Base-by-base conservation (phyloP, 2,888 invertebrate species). In the Drosophila birchii region DNA sequence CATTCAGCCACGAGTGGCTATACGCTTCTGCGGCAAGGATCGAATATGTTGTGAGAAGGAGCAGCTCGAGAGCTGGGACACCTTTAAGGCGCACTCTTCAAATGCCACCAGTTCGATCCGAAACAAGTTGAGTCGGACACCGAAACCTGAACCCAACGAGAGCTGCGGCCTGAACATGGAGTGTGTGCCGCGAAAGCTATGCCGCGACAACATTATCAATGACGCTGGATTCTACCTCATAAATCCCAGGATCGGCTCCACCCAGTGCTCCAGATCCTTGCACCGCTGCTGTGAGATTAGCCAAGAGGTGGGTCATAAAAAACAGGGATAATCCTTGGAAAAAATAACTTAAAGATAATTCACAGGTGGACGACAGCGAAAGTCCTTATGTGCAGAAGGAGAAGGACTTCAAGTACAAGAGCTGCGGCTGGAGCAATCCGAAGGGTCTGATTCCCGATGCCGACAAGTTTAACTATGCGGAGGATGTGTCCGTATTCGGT, bases 361-460 rank as follows among this genome's bases (percentile, higher is more conserved):
- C 18, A 5, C 54, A 82, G 83, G 61, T 78, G 23, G 12, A 47
- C 0, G 68, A 64, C 45, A 56, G 43, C 8, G 29, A 81, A 8
- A 86, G 81, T 14, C 49, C 81, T 1, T 79, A 83, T 29, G 4
- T 53, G 6, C 4, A 11, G 3, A 79, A 67, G 51, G n/a, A 72
- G 44, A 38, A 4, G 0, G 51, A 44, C n/a, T 86, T 86, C 26
- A 74, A 62, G 60, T 85, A 85, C 44, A 63, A 61, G 26, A 70
- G 95, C 20, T 97, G 97, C 86, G 97, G 97, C 0, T 93, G 94
- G 84, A 94, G 95, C 18, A 95, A 96, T 90, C 93, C 94, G 0
- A 93, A 95, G 0, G 97, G 97, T 0, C 94, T 96, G 0, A 95
- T 95, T 9, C 94, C 96, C 80, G 93, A 95, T 6, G 96, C 96